These are phyloP conservation scores for Panzeria rudis DNA, from an alignment of 2,888 invertebrate species.

Conservation along the genomic window DNA sequence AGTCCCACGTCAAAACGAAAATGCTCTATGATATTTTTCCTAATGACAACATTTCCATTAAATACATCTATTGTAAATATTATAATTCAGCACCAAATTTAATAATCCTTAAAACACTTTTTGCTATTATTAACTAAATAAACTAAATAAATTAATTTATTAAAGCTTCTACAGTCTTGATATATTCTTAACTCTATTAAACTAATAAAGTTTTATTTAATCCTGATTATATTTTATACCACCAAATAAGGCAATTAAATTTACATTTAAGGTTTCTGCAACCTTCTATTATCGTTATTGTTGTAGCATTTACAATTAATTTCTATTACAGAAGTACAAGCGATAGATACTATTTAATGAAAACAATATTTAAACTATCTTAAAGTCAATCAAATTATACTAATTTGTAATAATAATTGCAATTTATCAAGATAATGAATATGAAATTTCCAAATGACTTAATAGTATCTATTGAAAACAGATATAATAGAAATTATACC, in stretches of 20 bases:
- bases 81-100: no score
- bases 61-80: no score
- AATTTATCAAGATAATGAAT: conserved; percentile 63
- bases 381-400: conserved; percentile 56
- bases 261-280: conserved; percentile 11
- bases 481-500: not conserved
- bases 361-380: conserved; percentile 39
- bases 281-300: not conserved
- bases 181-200: conserved; percentile 1
- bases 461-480: not conserved
- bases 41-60: no score
- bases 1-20: no score
- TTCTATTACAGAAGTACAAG: not conserved
- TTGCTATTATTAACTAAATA: no score
- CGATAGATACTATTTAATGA: conserved; percentile 29
- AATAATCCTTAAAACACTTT: no score
- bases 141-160: no score
- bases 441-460: conserved; percentile 36
- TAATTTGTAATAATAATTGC: conserved; percentile 65
- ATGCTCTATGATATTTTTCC: no score
- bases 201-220: conserved; percentile 9
- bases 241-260: conserved; percentile 17
- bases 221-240: conserved; percentile 15
- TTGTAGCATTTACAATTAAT: conserved; percentile 35
- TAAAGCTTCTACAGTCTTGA: no score